phyloP scores from a whole-genome alignment of 2,888 invertebrate species.

The Anthrax anthrax region DNA sequence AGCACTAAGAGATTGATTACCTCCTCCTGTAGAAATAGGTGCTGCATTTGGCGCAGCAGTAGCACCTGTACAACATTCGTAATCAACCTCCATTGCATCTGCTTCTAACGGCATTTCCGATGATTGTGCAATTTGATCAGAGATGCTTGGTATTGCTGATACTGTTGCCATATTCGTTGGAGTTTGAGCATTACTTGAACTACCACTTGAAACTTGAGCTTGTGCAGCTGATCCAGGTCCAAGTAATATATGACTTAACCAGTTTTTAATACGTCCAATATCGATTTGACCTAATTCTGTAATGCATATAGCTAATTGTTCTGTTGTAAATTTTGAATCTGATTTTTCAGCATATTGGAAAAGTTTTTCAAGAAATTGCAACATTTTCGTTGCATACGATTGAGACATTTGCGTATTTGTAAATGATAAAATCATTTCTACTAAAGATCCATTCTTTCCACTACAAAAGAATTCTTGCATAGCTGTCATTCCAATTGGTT shows the following conservation, averaged over 20 bases:
- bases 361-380: slow-evolving; percentile 66
- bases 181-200: slow-evolving; percentile 39
- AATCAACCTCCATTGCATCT: slow-evolving; percentile 33
- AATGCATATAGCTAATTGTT: slow-evolving; percentile 52
- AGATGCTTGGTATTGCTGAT: slow-evolving; percentile 32
- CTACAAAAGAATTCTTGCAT: slow-evolving; percentile 66
- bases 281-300: slow-evolving; percentile 51
- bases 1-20: slow-evolving; percentile 21
- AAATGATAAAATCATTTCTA: slow-evolving; percentile 66
- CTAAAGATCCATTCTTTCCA: slow-evolving; percentile 50
- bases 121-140: slow-evolving; percentile 28
- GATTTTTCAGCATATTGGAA: slow-evolving; percentile 49
- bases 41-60: slow-evolving; percentile 23
- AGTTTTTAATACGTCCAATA: slow-evolving; percentile 43
- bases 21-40: slow-evolving; percentile 9
- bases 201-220: slow-evolving; percentile 31
- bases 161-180: slow-evolving; percentile 37
- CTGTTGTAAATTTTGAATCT: slow-evolving; percentile 45
- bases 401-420: slow-evolving; percentile 56
- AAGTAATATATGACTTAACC: slow-evolving; percentile 51
- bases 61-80: slow-evolving; percentile 32
- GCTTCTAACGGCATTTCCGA: slow-evolving; percentile 20
- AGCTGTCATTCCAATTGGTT: slow-evolving; percentile 65
- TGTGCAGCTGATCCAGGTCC: slow-evolving; percentile 35
- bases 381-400: slow-evolving; percentile 59